phyloP scores from a whole-genome alignment of 35 echinoderm and acorn worm species.

The Amphiura filiformis region DNA sequence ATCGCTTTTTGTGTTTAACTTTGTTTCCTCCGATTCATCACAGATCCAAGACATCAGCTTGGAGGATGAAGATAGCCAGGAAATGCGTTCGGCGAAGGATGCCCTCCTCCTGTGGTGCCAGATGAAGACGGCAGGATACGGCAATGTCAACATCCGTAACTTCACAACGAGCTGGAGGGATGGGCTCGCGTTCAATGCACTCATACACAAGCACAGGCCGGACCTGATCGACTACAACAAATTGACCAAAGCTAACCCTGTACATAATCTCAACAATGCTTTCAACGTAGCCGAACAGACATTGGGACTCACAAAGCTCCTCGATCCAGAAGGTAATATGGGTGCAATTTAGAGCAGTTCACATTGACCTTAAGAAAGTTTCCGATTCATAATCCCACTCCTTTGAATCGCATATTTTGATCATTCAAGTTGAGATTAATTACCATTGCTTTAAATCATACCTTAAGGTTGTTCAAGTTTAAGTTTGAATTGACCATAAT shows the following conservation, averaged over 20 bases:
- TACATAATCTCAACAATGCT: conserved; percentile 97
- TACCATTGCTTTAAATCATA: too few relatives aligned
- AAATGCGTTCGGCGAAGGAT: conserved; percentile 90
- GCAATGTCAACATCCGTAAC: conserved; percentile 98
- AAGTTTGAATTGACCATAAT: too few relatives aligned
- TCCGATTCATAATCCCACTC: too few relatives aligned
- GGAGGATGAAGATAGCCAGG: conserved; percentile 92
- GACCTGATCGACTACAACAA: conserved; percentile 98
- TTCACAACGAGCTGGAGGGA: conserved; percentile 98
- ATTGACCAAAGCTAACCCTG: conserved; percentile 90
- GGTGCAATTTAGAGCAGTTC: too few relatives aligned
- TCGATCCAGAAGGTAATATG: conserved; percentile 99
- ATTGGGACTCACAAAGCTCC: conserved; percentile 82
- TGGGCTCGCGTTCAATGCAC: conserved; percentile 97
- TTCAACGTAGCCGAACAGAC: conserved; percentile 99
- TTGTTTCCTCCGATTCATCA: conserved; percentile 6
- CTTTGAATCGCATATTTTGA: too few relatives aligned
- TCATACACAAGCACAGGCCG: conserved; percentile 98
- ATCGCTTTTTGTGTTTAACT: not conserved
- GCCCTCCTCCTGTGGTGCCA: conserved; percentile 99
- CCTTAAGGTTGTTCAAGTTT: too few relatives aligned
- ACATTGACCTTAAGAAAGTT: too few relatives aligned
- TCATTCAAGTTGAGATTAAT: too few relatives aligned
- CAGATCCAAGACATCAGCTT: conserved; percentile 97
- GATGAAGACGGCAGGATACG: conserved; percentile 99